Evolutionary conservation across 1,140 invertebrate species (phyloP).

Genomic region (Acromyrmex echinatior): DNA sequence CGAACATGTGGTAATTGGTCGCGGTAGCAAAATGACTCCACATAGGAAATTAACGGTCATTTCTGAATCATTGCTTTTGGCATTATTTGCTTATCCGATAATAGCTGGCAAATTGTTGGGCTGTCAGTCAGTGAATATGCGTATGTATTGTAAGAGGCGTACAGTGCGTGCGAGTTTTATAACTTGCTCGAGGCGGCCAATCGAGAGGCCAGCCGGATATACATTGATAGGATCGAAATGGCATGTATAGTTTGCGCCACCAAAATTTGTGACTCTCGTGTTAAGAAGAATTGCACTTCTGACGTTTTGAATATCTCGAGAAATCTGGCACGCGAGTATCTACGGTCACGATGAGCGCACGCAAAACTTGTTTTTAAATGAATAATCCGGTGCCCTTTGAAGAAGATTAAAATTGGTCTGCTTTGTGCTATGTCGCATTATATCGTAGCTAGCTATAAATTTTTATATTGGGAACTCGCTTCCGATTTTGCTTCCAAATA

Average conservation of each 20-base stretch:
- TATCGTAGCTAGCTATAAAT: constrained; percentile 15
- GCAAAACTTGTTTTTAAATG: constrained; percentile 39
- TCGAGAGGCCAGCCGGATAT: constrained; percentile 61
- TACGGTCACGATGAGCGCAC: constrained; percentile 9
- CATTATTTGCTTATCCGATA: constrained; percentile 83
- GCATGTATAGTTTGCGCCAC: constrained; percentile 56
- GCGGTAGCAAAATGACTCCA: background rate
- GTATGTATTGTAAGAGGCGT: constrained; percentile 47
- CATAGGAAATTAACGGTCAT: constrained; percentile 15
- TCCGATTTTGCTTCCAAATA: background rate
- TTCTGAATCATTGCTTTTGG: constrained; percentile 70
- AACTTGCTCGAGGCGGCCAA: constrained; percentile 74
- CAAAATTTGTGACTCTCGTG: constrained; percentile 62
- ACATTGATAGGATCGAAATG: constrained; percentile 71
- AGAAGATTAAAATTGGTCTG: constrained; percentile 26
- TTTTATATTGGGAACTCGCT: constrained; percentile 13
- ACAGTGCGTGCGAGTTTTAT: constrained; percentile 76
- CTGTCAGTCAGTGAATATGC: constrained; percentile 78
- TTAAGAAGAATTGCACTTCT: constrained; percentile 35
- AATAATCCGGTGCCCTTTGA: constrained; percentile 18
- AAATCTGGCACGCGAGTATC: constrained; percentile 37
- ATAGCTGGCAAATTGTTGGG: constrained; percentile 82
- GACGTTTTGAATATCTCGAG: constrained; percentile 41
- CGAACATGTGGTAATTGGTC: constrained; percentile 57
- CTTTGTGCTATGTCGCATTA: constrained; percentile 40